These are phyloP conservation scores for Ictalurus furcatus DNA, from an alignment of 2,113 vertebrate species.

Conservation along the genomic window DNA sequence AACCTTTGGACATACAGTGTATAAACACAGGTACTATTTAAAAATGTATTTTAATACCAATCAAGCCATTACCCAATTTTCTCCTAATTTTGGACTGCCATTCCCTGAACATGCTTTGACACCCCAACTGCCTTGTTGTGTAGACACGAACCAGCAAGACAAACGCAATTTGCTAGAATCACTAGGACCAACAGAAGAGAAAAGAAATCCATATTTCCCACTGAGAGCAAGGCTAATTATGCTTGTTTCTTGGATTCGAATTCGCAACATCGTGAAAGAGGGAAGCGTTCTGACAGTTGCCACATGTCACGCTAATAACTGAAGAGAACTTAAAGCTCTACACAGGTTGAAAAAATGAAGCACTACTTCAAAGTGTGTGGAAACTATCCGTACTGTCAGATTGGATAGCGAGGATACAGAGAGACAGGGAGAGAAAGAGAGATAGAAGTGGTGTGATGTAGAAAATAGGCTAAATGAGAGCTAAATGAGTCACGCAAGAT, in stretches of 20 bases:
- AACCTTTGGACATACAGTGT: neutral
- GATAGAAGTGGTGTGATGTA: neutral
- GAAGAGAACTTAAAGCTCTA: neutral
- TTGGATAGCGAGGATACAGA: neutral
- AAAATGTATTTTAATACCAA: neutral
- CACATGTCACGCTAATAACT: neutral
- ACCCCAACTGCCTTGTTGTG: neutral
- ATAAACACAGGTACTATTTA: neutral
- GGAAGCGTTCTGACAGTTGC: neutral
- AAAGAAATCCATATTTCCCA: neutral
- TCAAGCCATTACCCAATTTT: neutral
- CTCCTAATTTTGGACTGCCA: neutral
- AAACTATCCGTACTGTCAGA: neutral
- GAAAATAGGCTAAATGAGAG: neutral
- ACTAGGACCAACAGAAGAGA: neutral
- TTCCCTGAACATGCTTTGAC: neutral
- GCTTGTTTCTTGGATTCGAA: neutral
- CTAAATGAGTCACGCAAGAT: neutral
- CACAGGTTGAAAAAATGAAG: neutral
- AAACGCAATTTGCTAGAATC: neutral
- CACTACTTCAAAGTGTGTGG: neutral
- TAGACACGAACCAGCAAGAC: neutral
- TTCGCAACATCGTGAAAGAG: neutral
- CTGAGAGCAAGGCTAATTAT: neutral
- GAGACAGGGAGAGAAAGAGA: neutral